Conservation (phyloP, 2,113 vertebrate species). For the Elgaria multicarinata region DNA sequence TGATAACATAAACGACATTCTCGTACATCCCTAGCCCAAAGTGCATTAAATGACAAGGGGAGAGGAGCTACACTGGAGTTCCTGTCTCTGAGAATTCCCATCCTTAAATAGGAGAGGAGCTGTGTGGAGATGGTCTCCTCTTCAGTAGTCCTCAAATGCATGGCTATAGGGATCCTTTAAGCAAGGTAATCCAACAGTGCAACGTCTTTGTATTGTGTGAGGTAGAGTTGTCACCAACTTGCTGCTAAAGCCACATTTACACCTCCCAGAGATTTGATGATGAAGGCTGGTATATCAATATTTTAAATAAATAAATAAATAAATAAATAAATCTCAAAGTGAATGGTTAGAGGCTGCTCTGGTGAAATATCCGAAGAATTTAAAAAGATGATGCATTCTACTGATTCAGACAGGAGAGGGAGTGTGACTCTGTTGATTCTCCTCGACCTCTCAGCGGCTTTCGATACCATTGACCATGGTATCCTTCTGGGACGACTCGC, state of each 20-base stretch:
- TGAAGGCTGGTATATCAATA: no score
- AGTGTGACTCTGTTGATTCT: no score
- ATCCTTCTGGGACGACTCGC: no score
- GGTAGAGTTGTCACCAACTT: not conserved
- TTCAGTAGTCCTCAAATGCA: not conserved
- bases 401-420: not conserved
- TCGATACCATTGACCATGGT: no score
- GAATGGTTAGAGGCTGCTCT: not conserved
- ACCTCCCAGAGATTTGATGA: no score
- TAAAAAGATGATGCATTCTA: not conserved
- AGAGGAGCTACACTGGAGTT: not conserved
- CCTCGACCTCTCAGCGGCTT: no score
- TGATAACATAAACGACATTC: no score
- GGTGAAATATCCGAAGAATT: not conserved
- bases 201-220: no score
- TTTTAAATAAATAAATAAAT: not conserved
- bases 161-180: not conserved
- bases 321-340: not conserved
- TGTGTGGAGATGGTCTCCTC: no score
- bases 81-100: not conserved
- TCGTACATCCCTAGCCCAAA: no score
- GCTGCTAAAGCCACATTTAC: not conserved
- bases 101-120: not conserved
- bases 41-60: no score
- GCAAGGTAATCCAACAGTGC: not conserved